Base-by-base conservation (phyloP, 1,140 invertebrate genomes). In the Spodoptera litura region DNA sequence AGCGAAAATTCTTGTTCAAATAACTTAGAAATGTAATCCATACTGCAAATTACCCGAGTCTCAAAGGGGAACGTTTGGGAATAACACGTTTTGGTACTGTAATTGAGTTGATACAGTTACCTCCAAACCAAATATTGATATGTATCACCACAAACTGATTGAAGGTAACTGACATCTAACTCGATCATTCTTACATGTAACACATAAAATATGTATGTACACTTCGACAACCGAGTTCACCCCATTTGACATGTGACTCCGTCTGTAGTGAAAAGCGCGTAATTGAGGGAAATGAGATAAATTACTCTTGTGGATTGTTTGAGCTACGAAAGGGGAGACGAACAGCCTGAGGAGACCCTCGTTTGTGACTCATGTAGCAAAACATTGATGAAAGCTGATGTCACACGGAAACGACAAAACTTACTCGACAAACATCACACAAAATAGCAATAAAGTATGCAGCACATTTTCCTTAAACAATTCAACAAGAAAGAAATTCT, bases 271-370 rank as follows among this genome's bases (percentile, higher is more conserved):
- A 91, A 91, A 89, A 90, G 88, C 78, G 79, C 81, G 83, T 89
- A 88, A 89, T 90, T 88, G 89, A 87, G 85, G 88, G 87, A 92
- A 91, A 92, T 92, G 85, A 92, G 88, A 91, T 88, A 91, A 92
- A 92, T 92, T 87, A 90, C 88, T 85, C 78, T 87, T 87, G 80
- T 79, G 83, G 83, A 85, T 86, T 87, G 84, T 88, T 84, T 85
- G 82, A 68, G 79, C 66, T 35, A 49, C 13, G 62, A 78, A 81
- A 84, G 84, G 86, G 83, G 83, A 84, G 79, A 78, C 58, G 61
- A 62, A 55, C 61, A 49, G n/a, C 61, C 61, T 25, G 15, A 38
- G 62, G 35, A 77, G 56, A 56, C 52, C 44, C 74, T 79, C 38
- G 53, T 78, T 75, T 74, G 73, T 74, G 61, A 74, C 72, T 76